Evolutionary conservation across 1,140 invertebrate species (phyloP).

Genomic region (Araneus ventricosus): DNA sequence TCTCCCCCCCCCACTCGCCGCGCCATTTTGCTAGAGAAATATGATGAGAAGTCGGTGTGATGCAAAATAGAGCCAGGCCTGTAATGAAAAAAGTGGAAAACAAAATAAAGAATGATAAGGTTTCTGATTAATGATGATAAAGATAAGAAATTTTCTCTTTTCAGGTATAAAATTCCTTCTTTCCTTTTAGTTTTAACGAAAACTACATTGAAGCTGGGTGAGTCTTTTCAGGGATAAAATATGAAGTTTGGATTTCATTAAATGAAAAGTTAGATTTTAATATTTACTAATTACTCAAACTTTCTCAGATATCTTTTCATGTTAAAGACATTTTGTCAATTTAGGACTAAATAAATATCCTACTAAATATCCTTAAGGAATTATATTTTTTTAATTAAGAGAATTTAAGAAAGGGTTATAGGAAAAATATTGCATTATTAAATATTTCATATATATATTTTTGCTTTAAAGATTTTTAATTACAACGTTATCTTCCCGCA

Average conservation of each 20-base stretch:
- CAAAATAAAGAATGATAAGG: conserved; percentile 55
- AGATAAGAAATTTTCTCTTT: conserved; percentile 46
- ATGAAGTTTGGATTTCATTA: neutral
- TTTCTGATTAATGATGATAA: conserved; percentile 71
- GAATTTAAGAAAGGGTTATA: no score
- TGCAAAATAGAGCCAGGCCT: conserved; percentile 47
- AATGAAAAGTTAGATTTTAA: neutral
- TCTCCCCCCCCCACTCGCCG: neutral
- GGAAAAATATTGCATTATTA: no score
- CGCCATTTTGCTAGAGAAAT: conserved; percentile 16
- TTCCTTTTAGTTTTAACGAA: conserved; percentile 9
- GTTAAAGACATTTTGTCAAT: no score
- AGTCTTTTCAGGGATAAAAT: neutral
- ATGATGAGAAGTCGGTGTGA: conserved; percentile 48
- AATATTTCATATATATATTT: no score
- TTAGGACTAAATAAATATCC: no score
- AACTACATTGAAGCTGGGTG: neutral
- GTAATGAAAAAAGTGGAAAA: conserved; percentile 34
- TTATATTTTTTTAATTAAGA: no score
- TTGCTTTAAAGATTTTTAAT: no score
- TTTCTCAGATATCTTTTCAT: no score
- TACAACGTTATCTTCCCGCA: no score
- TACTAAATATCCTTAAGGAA: no score
- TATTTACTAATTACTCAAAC: no score
- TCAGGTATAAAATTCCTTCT: conserved; percentile 47